phyloP scores from a whole-genome alignment of 2,797 vertebrate genomes.

The Melanotaenia pygmaea region DNA sequence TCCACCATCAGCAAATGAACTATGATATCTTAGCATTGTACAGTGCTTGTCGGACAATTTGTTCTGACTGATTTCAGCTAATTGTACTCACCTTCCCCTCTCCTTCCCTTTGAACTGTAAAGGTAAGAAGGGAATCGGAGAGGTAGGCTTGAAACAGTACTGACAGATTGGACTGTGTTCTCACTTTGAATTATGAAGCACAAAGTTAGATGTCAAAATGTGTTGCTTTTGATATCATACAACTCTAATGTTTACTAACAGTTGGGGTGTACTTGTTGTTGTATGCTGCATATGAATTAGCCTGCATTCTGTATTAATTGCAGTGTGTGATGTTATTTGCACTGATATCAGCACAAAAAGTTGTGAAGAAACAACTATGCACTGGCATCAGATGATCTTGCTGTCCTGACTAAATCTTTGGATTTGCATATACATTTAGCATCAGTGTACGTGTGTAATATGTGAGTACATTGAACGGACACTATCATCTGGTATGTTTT shows the following conservation, averaged over 20 bases:
- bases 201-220: slow-evolving; percentile 70
- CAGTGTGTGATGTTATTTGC: slow-evolving; percentile 28
- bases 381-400: neutral
- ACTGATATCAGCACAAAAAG: slow-evolving; percentile 29
- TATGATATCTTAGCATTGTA: slow-evolving; percentile 59
- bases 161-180: slow-evolving; percentile 76
- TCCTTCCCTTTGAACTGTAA: slow-evolving; percentile 82
- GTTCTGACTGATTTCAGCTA: slow-evolving; percentile 81
- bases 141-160: slow-evolving; percentile 71
- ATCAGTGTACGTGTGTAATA: neutral
- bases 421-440: neutral
- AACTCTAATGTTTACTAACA: slow-evolving; percentile 70
- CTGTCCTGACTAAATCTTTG: slow-evolving; percentile 3
- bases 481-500: slow-evolving; percentile 74
- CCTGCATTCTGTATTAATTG: slow-evolving; percentile 38
- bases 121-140: slow-evolving; percentile 67
- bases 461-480: slow-evolving; percentile 55
- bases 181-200: slow-evolving; percentile 80
- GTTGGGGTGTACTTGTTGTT: slow-evolving; percentile 57
- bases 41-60: slow-evolving; percentile 77
- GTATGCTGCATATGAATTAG: slow-evolving; percentile 66
- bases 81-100: slow-evolving; percentile 81
- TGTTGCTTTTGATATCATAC: slow-evolving; percentile 67
- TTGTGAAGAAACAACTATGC: neutral
- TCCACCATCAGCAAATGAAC: slow-evolving; percentile 62